phyloP scores from a whole-genome alignment of 2,888 invertebrate genomes.

The Xestoiulus laeticollis region DNA sequence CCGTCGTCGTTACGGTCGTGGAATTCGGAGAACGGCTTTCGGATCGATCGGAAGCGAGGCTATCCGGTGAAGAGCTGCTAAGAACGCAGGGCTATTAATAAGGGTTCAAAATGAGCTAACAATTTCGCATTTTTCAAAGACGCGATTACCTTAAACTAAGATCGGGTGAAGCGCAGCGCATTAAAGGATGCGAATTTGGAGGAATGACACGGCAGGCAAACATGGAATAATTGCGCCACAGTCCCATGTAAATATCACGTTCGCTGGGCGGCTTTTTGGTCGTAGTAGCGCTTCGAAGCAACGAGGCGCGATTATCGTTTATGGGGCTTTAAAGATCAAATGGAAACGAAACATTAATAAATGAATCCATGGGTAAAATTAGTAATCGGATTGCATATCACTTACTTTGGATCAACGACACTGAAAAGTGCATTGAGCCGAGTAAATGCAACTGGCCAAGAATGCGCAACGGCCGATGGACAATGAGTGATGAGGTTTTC shows the following conservation, averaged over 20 bases:
- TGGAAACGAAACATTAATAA: constrained; percentile 44
- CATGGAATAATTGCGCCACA: constrained; percentile 98
- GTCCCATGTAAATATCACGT: constrained; percentile 91
- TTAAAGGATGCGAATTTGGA: constrained; percentile 83
- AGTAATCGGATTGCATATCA: constrained; percentile 24
- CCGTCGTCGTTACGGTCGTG: constrained; percentile 76
- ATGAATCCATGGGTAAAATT: background rate
- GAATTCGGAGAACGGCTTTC: constrained; percentile 78
- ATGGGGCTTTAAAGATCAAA: constrained; percentile 77
- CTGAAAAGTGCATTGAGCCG: constrained; percentile 89
- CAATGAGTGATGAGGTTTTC: constrained; percentile 83
- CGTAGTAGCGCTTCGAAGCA: constrained; percentile 86
- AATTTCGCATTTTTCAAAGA: background rate
- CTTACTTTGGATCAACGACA: constrained; percentile 84
- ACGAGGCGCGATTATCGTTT: constrained; percentile 94
- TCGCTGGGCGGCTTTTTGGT: constrained; percentile 92
- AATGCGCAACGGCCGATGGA: constrained; percentile 84
- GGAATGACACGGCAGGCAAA: constrained; percentile 97
- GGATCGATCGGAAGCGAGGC: constrained; percentile 78
- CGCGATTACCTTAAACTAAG: constrained; percentile 82
- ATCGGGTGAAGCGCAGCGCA: constrained; percentile 92
- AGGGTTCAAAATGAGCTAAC: background rate
- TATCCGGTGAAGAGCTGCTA: constrained; percentile 85
- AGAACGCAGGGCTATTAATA: constrained; percentile 42
- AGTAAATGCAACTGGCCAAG: constrained; percentile 95